Evolutionary conservation across 2,888 invertebrate species (phyloP).

Genomic region (Lithodes maja): DNA sequence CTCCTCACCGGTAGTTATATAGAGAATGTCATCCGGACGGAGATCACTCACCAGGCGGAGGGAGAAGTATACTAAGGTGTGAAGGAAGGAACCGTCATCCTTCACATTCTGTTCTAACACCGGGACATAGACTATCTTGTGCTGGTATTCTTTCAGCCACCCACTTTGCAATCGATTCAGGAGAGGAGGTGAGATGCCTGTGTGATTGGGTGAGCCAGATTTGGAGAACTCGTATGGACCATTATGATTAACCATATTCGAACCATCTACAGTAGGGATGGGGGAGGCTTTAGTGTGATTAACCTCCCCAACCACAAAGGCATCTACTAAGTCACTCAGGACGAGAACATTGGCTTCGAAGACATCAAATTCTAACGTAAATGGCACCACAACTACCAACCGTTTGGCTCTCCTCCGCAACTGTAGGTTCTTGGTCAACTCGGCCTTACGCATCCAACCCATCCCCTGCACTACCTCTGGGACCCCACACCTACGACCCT

Average conservation of each 20-base stretch:
- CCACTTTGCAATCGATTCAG: slow-evolving; percentile 44
- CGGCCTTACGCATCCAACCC: slow-evolving; percentile 53
- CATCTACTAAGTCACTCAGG: slow-evolving; percentile 56
- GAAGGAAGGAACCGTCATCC: slow-evolving; percentile 31
- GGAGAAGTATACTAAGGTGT: slow-evolving; percentile 51
- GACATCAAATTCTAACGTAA: slow-evolving; percentile 51
- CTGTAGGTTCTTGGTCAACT: slow-evolving; percentile 42
- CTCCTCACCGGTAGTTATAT: slow-evolving; percentile 55
- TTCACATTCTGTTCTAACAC: slow-evolving; percentile 36
- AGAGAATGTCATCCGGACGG: slow-evolving; percentile 63
- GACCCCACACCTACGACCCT: slow-evolving; percentile 56
- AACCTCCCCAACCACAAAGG: slow-evolving; percentile 54
- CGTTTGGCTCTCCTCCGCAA: slow-evolving; percentile 53
- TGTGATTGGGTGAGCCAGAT: background rate
- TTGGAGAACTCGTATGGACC: background rate
- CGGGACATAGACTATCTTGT: slow-evolving; percentile 61
- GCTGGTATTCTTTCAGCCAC: slow-evolving; percentile 49
- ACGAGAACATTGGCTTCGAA: slow-evolving; percentile 56
- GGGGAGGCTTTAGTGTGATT: slow-evolving; percentile 9
- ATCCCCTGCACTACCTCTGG: slow-evolving; percentile 38
- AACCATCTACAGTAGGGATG: background rate
- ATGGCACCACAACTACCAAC: slow-evolving; percentile 48
- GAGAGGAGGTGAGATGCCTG: slow-evolving; percentile 29
- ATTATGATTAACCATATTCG: background rate
- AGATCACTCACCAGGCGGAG: slow-evolving; percentile 56